Base-by-base conservation (phyloP, 2,888 invertebrate genomes). In the Sphaerophoria rueppellii region DNA sequence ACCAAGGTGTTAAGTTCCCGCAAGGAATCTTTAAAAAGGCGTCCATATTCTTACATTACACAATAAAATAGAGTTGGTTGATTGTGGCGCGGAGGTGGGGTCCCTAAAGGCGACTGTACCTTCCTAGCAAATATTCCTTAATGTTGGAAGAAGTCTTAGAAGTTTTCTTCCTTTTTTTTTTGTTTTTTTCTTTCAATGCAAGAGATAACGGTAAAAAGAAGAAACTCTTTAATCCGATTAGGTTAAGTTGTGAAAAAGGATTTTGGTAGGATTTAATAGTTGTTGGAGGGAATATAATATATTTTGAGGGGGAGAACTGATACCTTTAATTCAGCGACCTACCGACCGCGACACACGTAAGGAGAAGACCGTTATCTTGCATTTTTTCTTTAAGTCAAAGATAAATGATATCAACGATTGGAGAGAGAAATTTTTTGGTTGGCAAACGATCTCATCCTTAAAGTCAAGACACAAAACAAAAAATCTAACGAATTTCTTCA, bases 161-260 rank as follows among this genome's bases (percentile, higher is more conserved):
- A 76, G 61, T 67, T 54, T 46, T 55, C 9, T 24, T 52, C 24
- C 7, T 16, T 58, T 12, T 37, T 6, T 40, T 40, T 43, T 43
- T 9, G 43, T 40, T 40, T 43, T 43, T 12, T 9, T 9, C 9
- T 6, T 4, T 9, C 9, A 40, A 11, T 40, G 16, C 14, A 9
- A 65, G 54, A 71, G 69, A 61, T 67, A 54, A 65, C 52, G 50
- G 52, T 35, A 71, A 40, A 24, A 43, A 43, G 43, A 4, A 60
- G 35, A 65, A 74, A 65, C 63, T 55, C 52, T 70, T 55, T 79
- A 83, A 83, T 78, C 78, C 82, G 82, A 83, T 83, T 79, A 83
- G 78, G 82, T 60, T 75, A 71, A 78, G 82, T 75, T 78, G 54
- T 14, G 60, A 67, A 79, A 52, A 75, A 67, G 82, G 75, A 83